Evolutionary conservation across 2,113 vertebrate species (phyloP).

Genomic region (Psittacula cyanocephala): DNA sequence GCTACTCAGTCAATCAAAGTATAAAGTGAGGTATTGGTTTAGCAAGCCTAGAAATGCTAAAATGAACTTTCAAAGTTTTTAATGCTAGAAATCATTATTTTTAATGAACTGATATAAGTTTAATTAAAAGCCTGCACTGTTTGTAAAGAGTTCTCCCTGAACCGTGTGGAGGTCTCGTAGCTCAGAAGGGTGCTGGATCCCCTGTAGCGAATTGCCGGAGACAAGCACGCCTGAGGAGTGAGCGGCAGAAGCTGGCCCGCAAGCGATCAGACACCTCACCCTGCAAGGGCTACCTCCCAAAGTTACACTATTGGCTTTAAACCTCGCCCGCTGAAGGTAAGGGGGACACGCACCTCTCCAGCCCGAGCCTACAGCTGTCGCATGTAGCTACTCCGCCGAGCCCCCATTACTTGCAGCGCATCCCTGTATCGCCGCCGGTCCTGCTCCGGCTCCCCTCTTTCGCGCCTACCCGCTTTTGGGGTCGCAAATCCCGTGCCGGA

Average conservation of each 20-base stretch:
- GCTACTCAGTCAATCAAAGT: not conserved
- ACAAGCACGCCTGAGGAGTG: not conserved
- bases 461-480: not conserved
- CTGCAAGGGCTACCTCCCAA: not conserved
- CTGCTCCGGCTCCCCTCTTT: not conserved
- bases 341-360: not conserved
- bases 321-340: not conserved
- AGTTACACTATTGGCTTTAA: fast-evolving
- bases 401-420: fast-evolving
- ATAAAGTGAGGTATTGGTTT: not conserved
- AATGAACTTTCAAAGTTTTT: not conserved
- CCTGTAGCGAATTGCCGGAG: fast-evolving
- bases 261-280: not conserved
- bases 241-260: not conserved
- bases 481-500: not conserved
- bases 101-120: not conserved
- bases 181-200: not conserved
- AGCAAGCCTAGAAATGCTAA: not conserved
- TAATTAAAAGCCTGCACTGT: not conserved
- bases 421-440: not conserved
- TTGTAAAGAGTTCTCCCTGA: not conserved
- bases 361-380: fast-evolving
- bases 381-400: not conserved
- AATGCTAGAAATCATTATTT: not conserved
- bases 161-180: fast-evolving